phyloP scores from a whole-genome alignment of 1,140 invertebrate genomes.

The Drosophila arizonae region DNA sequence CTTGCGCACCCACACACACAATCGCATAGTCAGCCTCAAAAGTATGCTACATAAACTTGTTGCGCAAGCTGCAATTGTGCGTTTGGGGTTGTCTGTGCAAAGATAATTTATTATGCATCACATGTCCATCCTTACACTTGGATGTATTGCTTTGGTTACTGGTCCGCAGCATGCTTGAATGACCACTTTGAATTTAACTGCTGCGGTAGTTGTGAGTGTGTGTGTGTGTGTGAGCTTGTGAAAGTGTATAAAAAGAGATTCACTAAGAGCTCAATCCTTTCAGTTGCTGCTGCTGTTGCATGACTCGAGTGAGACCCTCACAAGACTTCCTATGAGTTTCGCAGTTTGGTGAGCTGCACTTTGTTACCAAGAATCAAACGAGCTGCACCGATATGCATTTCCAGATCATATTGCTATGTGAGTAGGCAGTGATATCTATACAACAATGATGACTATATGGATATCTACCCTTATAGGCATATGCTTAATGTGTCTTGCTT shows the following conservation, averaged over 20 bases:
- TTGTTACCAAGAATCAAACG: conserved; percentile 23
- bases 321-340: conserved; percentile 55
- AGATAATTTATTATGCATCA: conserved; percentile 67
- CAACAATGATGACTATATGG: too few species aligned
- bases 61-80: conserved; percentile 76
- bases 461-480: conserved; percentile 33
- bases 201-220: neutral
- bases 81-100: conserved; percentile 9
- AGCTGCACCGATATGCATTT: conserved; percentile 50
- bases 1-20: neutral
- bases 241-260: conserved; percentile 52
- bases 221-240: conserved; percentile 1
- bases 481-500: conserved; percentile 53
- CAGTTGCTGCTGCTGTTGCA: conserved; percentile 53
- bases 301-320: conserved; percentile 23
- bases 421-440: conserved; percentile 3
- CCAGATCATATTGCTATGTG: conserved; percentile 60
- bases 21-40: conserved; percentile 11
- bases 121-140: conserved; percentile 62
- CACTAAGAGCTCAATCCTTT: conserved; percentile 48
- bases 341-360: conserved; percentile 38
- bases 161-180: conserved; percentile 56
- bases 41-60: conserved; percentile 65
- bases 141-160: conserved; percentile 45
- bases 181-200: conserved; percentile 66